A percentile compares a stretch with the other conserved stretches of the same genome.
These are phyloP conservation scores for Argyresthia goedartella DNA, from an alignment of 2,888 invertebrate species.

Conservation along the genomic window DNA sequence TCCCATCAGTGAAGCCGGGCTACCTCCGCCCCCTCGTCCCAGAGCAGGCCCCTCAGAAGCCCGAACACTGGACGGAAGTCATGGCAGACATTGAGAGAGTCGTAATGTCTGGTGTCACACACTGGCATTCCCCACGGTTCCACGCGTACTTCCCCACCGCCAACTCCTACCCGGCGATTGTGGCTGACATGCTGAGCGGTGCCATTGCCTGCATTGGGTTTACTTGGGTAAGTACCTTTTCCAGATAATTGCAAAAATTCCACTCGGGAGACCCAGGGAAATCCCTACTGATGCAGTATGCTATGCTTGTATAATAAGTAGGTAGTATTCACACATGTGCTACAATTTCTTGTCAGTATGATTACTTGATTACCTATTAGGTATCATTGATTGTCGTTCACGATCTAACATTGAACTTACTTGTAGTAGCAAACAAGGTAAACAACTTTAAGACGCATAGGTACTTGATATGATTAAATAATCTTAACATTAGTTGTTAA, in stretches of 20 bases:
- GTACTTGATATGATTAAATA: too few species aligned
- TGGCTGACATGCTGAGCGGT: constrained; percentile 94
- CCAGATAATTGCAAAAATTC: neutral
- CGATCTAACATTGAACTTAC: constrained; percentile 27
- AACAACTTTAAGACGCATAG: constrained; percentile 22
- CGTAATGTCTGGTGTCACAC: constrained; percentile 98
- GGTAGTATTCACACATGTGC: too few species aligned
- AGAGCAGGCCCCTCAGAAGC: constrained; percentile 82
- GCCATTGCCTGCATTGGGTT: constrained; percentile 97
- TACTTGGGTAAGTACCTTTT: constrained; percentile 81
- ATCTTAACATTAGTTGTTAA: too few species aligned
- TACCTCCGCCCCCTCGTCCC: constrained; percentile 92
- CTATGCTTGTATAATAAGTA: too few species aligned
- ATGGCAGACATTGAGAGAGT: constrained; percentile 94
- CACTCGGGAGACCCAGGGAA: too few species aligned
- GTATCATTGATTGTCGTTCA: neutral
- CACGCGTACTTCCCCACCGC: constrained; percentile 96
- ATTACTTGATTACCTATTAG: too few species aligned
- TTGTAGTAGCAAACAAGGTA: constrained; percentile 37
- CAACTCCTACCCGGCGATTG: constrained; percentile 93
- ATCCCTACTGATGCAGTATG: too few species aligned
- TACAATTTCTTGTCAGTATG: too few species aligned
- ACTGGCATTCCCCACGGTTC: constrained; percentile 97
- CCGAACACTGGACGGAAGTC: constrained; percentile 92
- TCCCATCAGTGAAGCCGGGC: constrained; percentile 94